These are phyloP conservation scores for Morone saxatilis DNA, from an alignment of 2,113 vertebrate species.

Conservation along the genomic window DNA sequence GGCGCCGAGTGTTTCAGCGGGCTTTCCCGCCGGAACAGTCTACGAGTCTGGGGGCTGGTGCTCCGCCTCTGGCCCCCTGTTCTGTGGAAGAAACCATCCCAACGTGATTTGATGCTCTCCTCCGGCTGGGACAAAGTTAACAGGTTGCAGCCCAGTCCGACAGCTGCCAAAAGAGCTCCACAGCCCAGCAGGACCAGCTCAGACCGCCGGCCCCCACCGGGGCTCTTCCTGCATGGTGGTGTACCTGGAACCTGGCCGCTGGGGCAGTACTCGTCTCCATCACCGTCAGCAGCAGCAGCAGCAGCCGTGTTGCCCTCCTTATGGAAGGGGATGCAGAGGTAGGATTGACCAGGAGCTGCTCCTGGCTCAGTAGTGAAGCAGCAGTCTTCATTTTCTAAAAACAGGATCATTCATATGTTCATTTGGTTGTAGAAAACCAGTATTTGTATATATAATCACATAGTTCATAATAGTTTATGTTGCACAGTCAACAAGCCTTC, in stretches of 20 bases:
- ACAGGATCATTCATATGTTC: conserved; percentile 11
- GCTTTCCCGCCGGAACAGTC: conserved; percentile 92
- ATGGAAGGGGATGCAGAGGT: conserved; percentile 95
- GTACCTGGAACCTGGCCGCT: conserved; percentile 88
- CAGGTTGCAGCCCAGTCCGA: conserved; percentile 93
- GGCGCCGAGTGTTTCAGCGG: conserved; percentile 84
- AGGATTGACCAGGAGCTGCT: conserved; percentile 88
- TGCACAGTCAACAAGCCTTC: not conserved
- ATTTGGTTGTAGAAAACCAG: not conserved
- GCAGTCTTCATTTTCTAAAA: conserved; percentile 91
- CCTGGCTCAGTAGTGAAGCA: conserved; percentile 84
- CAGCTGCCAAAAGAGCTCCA: conserved; percentile 92
- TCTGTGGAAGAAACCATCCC: conserved; percentile 93
- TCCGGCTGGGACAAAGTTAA: conserved; percentile 88
- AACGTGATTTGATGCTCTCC: conserved; percentile 89
- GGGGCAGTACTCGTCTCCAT: conserved; percentile 86
- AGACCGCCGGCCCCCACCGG: conserved; percentile 87
- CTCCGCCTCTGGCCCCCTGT: conserved; percentile 87
- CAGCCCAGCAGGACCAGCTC: conserved; percentile 93
- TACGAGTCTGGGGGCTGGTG: conserved; percentile 91
- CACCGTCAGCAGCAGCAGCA: conserved; percentile 78
- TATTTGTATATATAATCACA: conserved; percentile 3
- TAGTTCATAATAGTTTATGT: not conserved
- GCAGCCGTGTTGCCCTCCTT: conserved; percentile 82
- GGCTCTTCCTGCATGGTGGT: conserved; percentile 89